These are phyloP conservation scores for Trichopoda pennipes DNA, from an alignment of 2,888 invertebrate species.

Conservation along the genomic window DNA sequence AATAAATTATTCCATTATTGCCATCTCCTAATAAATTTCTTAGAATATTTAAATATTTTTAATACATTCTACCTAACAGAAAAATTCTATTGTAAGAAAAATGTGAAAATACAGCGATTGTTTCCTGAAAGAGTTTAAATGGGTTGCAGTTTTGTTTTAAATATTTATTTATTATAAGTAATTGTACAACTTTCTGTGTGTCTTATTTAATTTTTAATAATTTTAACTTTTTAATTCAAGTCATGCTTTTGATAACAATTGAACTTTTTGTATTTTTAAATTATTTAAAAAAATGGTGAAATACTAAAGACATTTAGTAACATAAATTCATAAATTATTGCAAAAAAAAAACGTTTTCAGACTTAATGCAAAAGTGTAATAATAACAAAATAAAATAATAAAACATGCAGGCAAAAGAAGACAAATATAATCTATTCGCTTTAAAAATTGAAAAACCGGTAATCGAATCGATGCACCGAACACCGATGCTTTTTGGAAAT, in stretches of 20 bases:
- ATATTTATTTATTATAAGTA: too few species aligned
- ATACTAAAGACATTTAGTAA: conserved; percentile 46
- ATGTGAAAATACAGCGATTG: too few species aligned
- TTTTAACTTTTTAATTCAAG: conserved; percentile 49
- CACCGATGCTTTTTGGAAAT: conserved; percentile 18
- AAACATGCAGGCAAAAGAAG: not conserved
- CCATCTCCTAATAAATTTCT: too few species aligned
- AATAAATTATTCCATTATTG: too few species aligned
- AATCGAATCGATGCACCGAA: conserved; percentile 70
- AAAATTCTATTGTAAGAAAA: too few species aligned
- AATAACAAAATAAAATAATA: not conserved
- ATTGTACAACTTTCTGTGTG: not conserved
- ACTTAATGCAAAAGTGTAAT: too few species aligned
- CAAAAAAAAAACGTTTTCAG: not conserved
- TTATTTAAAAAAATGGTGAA: conserved; percentile 30
- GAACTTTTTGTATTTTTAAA: conserved; percentile 37
- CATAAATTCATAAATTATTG: not conserved
- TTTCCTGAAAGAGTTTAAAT: too few species aligned
- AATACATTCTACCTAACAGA: too few species aligned
- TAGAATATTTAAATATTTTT: too few species aligned
- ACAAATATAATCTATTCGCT: not conserved
- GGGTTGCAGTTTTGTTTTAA: too few species aligned
- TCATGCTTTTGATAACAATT: conserved; percentile 53
- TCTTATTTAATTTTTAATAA: too few species aligned
- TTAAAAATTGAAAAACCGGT: conserved; percentile 51